phyloP scores from a whole-genome alignment of 2,113 vertebrate genomes.

The Odobenus rosmarus region DNA sequence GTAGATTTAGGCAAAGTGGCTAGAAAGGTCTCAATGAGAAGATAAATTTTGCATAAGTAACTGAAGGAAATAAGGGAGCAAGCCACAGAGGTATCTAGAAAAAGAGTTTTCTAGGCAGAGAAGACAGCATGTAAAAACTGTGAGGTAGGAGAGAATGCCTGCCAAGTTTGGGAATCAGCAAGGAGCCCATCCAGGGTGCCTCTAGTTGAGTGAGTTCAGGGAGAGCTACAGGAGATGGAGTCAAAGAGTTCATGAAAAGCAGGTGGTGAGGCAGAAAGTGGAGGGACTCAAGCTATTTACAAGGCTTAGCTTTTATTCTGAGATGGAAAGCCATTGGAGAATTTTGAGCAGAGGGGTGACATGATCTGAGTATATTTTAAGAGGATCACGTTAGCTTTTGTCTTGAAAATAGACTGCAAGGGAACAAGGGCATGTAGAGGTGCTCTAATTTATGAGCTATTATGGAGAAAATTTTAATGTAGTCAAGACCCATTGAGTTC shows the following conservation, averaged over 20 bases:
- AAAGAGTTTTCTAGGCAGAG: background rate
- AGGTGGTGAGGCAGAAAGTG: background rate
- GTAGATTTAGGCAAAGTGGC: background rate
- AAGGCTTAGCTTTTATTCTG: background rate
- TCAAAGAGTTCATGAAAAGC: background rate
- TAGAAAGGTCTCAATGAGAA: background rate
- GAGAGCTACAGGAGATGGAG: background rate
- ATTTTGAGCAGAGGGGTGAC: background rate
- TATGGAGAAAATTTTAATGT: constrained; percentile 12
- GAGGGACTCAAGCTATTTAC: background rate
- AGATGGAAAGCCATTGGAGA: background rate
- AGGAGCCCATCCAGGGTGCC: background rate
- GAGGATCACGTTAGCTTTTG: constrained; percentile 14
- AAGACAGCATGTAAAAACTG: background rate
- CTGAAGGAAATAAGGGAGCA: background rate
- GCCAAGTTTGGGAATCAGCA: background rate
- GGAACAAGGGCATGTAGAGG: background rate
- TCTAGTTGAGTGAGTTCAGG: background rate
- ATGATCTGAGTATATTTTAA: constrained; percentile 27
- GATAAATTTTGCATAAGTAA: background rate
- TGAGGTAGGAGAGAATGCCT: background rate
- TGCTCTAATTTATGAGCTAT: constrained; percentile 54
- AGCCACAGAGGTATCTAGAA: background rate
- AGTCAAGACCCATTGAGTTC: constrained; percentile 35
- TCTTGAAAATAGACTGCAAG: constrained; percentile 52